Percentiles rank a stretch among this genome's conserved stretches.
Conservation (phyloP, 2,797 vertebrate species). For the Catostomus latipinnis region DNA sequence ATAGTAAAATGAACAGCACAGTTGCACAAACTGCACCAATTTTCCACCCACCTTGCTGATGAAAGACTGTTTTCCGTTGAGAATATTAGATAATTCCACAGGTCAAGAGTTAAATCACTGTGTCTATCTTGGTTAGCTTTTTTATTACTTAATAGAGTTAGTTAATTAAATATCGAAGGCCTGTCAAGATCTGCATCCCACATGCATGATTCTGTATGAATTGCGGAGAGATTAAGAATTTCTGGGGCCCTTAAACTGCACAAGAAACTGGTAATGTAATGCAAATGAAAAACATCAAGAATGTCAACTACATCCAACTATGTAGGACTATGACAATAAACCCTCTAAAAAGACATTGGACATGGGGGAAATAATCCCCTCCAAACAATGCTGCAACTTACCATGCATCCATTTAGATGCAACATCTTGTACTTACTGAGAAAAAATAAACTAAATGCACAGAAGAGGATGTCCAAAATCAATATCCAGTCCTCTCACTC, state of each 20-base stretch:
- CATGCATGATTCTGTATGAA: constrained; percentile 7
- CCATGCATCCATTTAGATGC: constrained; percentile 2
- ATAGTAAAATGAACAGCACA: constrained; percentile 4
- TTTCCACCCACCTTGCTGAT: constrained; percentile 23
- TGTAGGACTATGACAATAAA: background rate
- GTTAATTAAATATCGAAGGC: constrained; percentile 45
- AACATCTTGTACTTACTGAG: background rate
- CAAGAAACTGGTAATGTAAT: background rate
- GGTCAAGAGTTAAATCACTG: constrained; percentile 39
- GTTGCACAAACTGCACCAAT: constrained; percentile 15
- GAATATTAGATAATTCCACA: constrained; percentile 32
- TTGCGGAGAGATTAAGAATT: background rate
- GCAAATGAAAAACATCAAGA: constrained; percentile 16
- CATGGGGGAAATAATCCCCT: too few species aligned
- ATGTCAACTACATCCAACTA: background rate
- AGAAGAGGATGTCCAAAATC: constrained; percentile 32
- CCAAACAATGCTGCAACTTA: constrained; percentile 1
- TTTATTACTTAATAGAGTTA: constrained; percentile 29
- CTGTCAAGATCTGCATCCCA: constrained; percentile 31
- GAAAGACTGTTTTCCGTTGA: constrained; percentile 10
- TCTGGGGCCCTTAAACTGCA: background rate
- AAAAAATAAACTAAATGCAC: constrained; percentile 46
- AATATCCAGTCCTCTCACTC: constrained; percentile 39
- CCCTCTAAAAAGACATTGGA: background rate
- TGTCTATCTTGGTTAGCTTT: constrained; percentile 39